Conservation (phyloP, 2,113 vertebrate genomes). For the Rhea pennata region DNA sequence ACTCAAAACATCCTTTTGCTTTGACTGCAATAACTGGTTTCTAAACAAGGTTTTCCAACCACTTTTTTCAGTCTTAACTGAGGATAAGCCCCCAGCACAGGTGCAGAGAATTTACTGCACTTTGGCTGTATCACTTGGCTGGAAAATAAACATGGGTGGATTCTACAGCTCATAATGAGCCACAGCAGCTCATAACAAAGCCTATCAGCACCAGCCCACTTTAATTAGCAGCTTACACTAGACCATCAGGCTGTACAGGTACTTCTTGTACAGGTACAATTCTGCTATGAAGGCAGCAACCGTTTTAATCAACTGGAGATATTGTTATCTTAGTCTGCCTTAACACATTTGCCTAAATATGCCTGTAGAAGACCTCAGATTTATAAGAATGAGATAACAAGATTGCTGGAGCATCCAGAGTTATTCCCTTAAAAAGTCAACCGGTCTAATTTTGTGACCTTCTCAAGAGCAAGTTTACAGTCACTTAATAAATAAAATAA, state of each 20-base stretch:
- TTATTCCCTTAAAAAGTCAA: not conserved
- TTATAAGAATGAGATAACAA: not conserved
- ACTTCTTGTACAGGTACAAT: no score
- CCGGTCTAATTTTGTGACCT: accelerated
- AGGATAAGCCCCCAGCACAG: not conserved
- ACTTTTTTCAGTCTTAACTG: not conserved
- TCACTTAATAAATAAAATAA: not conserved
- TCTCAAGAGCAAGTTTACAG: not conserved
- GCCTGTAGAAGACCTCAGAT: not conserved
- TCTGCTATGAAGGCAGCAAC: not conserved
- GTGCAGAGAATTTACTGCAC: not conserved
- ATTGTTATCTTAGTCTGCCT: not conserved
- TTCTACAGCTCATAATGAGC: not conserved
- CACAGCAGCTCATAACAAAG: not conserved
- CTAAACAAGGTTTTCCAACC: not conserved
- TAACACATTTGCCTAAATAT: not conserved
- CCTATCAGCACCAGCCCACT: not conserved
- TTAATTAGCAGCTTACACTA: not conserved
- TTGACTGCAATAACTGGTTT: not conserved
- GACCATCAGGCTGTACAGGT: not conserved
- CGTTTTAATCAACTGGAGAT: not conserved
- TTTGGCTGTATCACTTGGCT: not conserved
- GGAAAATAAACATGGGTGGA: not conserved
- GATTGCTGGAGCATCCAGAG: not conserved
- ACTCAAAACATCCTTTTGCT: not conserved